phyloP scores from a whole-genome alignment of 2,888 invertebrate genomes.

The Diplolepis rosae region DNA sequence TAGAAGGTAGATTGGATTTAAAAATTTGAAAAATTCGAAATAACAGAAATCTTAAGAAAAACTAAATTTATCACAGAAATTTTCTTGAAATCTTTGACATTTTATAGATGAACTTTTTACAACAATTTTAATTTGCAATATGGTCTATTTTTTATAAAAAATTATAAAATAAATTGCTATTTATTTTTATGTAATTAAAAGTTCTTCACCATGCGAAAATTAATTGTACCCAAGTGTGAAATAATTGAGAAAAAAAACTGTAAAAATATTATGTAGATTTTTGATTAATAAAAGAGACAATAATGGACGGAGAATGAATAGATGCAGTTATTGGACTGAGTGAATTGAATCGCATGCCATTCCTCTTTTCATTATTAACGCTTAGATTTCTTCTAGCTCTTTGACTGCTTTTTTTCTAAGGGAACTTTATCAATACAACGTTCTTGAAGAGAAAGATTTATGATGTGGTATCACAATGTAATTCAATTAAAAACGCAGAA shows the following conservation, averaged over 20 bases:
- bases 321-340: conserved; percentile 1
- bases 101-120: too few species aligned
- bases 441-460: conserved; percentile 5
- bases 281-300: background rate
- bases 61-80: too few species aligned
- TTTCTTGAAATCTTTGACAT: too few species aligned
- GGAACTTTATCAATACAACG: background rate
- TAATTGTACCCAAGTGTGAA: too few species aligned
- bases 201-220: too few species aligned
- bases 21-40: too few species aligned
- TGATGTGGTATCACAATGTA: background rate
- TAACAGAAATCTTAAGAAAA: too few species aligned
- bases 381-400: conserved; percentile 1
- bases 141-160: too few species aligned
- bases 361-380: conserved; percentile 5
- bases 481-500: background rate
- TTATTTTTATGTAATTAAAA: too few species aligned
- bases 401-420: conserved; percentile 1
- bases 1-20: too few species aligned
- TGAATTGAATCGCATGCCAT: background rate
- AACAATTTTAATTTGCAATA: too few species aligned
- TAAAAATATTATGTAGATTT: background rate
- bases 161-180: too few species aligned
- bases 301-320: background rate
- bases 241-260: background rate